Conservation (phyloP, 2,797 vertebrate species). For the Nannoperca australis region DNA sequence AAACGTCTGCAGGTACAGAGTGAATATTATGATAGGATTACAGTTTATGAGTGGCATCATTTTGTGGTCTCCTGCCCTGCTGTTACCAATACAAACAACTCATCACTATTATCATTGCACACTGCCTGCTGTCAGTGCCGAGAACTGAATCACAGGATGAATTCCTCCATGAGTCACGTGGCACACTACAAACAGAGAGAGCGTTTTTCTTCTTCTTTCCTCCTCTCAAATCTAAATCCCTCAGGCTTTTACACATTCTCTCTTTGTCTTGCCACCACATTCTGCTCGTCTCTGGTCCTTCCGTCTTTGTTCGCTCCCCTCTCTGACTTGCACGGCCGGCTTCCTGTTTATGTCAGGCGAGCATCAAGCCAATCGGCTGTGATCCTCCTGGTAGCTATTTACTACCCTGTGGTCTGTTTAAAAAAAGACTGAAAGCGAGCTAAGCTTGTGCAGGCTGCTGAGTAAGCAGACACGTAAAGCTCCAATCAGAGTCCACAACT, state of each 20-base stretch:
- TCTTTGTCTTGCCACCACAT: conserved; percentile 64
- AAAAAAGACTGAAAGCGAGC: conserved; percentile 79
- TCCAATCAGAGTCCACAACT: conserved; percentile 65
- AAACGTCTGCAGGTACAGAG: conserved; percentile 1
- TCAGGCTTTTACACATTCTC: conserved; percentile 61
- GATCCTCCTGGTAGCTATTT: conserved; percentile 87
- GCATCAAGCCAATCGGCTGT: conserved; percentile 86
- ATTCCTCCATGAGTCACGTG: conserved; percentile 74
- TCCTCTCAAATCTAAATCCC: conserved; percentile 52
- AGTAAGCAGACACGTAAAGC: conserved; percentile 83
- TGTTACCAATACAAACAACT: conserved; percentile 50
- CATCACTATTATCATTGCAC: conserved; percentile 55
- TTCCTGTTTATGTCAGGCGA: conserved; percentile 86
- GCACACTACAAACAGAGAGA: conserved; percentile 55
- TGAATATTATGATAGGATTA: conserved; percentile 5
- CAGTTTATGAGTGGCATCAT: conserved; percentile 20
- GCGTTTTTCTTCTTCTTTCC: conserved; percentile 4
- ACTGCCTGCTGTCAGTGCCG: conserved; percentile 69
- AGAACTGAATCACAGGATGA: conserved; percentile 66
- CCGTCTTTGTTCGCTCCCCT: conserved; percentile 59
- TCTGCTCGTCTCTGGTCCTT: conserved; percentile 66
- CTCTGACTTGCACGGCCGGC: conserved; percentile 74
- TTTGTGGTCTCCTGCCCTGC: conserved; percentile 28
- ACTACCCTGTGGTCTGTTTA: conserved; percentile 83
- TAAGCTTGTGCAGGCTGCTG: conserved; percentile 82